A percentile compares a stretch with the other conserved stretches of the same genome.
These are phyloP conservation scores for Hyles euphorbiae DNA, from an alignment of 1,140 invertebrate species.

Conservation along the genomic window DNA sequence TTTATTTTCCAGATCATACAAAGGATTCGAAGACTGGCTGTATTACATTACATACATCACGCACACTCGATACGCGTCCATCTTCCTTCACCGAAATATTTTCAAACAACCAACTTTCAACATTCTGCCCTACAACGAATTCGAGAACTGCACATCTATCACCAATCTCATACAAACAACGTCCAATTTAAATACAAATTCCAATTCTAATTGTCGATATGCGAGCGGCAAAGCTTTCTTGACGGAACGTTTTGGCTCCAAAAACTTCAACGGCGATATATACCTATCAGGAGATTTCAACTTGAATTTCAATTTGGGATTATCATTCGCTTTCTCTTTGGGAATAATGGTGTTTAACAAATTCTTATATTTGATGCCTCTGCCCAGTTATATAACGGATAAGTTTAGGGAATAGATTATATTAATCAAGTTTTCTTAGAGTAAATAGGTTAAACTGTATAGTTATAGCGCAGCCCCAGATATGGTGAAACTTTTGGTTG, in stretches of 20 bases:
- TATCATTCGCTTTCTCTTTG: constrained; percentile 89
- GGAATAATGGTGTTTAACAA: constrained; percentile 89
- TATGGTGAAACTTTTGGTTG: no score
- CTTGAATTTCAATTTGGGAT: constrained; percentile 84
- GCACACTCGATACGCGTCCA: constrained; percentile 85
- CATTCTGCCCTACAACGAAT: constrained; percentile 65
- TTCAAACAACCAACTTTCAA: constrained; percentile 77
- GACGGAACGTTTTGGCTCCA: constrained; percentile 82
- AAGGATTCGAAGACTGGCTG: constrained; percentile 86
- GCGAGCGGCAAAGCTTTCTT: constrained; percentile 84
- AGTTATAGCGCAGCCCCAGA: no score
- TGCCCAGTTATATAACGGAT: constrained; percentile 90
- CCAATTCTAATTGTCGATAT: constrained; percentile 80
- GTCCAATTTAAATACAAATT: constrained; percentile 63
- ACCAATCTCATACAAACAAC: constrained; percentile 73
- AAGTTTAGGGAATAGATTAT: constrained; percentile 84
- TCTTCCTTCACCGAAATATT: constrained; percentile 82
- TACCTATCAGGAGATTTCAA: constrained; percentile 80
- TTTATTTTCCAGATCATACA: constrained; percentile 76
- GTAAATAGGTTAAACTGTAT: no score
- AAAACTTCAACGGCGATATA: constrained; percentile 75
- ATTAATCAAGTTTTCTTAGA: no score
- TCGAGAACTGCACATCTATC: constrained; percentile 75
- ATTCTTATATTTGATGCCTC: constrained; percentile 88
- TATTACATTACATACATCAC: constrained; percentile 87